Base-by-base conservation (phyloP, 1,140 invertebrate genomes). In the Lamellibrachia luymesi region DNA sequence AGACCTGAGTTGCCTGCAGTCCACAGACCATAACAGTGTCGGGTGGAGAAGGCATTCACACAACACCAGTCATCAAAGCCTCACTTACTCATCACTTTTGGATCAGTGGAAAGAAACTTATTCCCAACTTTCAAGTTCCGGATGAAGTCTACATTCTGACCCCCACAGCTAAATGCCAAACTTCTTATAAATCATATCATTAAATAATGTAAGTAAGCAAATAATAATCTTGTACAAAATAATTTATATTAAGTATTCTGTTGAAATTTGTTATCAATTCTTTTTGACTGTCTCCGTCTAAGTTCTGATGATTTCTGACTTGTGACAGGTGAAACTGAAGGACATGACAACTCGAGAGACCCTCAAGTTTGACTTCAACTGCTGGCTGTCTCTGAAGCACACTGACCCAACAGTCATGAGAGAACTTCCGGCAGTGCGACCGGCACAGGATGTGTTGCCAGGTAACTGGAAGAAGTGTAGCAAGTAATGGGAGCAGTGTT, bases 341-440 rank as follows among this genome's bases (percentile, higher is more conserved):
- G 94, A 96, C 93, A 89, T 95, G 51, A 95, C 94, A 10, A 94
- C 95, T 17, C 93, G 95, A 89, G 95, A 96, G 91, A 93, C 94
- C 10, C 94, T 95, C 1, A 94, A 94, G 89, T 96, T 96, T 92
- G 52, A 93, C 51, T 95, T 95, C 93, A 93, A 95, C 51, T 94
- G 95, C 89, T 96, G 95, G 95, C 92, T 96, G 51, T 95, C 94
- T 50, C 91, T 93, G 90, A 92, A 94, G 93, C 94, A 96, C 90
- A 95, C 95, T 50, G 95, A 96, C 92, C 92, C 93, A 22, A 94
- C 95, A 91, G 93, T 95, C 17, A 94, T 95, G 93, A 94, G 95
- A 89, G 96, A 96, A 94, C 92, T 95, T 56, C 94, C 95, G 51
- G 95, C 94, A 13, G 92, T 94, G 25, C 52, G 94, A 90, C 94